Conservation (phyloP, 2,888 invertebrate species). For the Perithous albicinctus region DNA sequence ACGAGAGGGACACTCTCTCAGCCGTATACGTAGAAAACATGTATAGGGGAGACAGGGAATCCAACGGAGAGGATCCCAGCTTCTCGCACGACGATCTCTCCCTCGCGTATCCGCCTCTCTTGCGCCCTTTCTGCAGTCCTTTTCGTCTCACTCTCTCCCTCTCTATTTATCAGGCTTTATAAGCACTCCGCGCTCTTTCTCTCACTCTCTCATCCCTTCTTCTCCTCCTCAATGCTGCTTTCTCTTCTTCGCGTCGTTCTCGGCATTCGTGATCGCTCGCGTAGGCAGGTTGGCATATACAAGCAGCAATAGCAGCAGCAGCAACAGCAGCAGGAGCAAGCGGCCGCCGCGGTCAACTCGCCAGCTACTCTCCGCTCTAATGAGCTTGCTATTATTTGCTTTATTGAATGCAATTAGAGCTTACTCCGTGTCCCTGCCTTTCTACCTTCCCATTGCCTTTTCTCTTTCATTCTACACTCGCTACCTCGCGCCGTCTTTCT, state of each 20-base stretch:
- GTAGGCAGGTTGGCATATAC: slow-evolving; percentile 79
- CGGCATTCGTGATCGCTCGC: slow-evolving; percentile 68
- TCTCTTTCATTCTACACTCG: slow-evolving; percentile 33
- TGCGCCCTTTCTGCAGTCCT: slow-evolving; percentile 20
- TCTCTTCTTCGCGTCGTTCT: slow-evolving; percentile 56
- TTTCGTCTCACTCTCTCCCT: no score
- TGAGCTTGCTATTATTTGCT: slow-evolving; percentile 84
- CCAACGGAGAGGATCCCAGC: slow-evolving; percentile 32
- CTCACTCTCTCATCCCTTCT: slow-evolving; percentile 52
- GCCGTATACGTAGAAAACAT: slow-evolving; percentile 32
- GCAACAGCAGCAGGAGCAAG: slow-evolving; percentile 41
- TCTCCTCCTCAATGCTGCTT: slow-evolving; percentile 44
- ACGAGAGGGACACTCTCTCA: slow-evolving; percentile 26
- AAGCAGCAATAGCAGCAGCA: slow-evolving; percentile 62
- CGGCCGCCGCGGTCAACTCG: slow-evolving; percentile 76
- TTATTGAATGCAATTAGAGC: slow-evolving; percentile 84
- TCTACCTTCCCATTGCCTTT: slow-evolving; percentile 63
- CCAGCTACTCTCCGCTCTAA: slow-evolving; percentile 81
- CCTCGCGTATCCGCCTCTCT: slow-evolving; percentile 33
- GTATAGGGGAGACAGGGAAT: slow-evolving; percentile 11
- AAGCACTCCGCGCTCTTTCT: slow-evolving; percentile 34
- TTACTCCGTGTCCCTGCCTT: slow-evolving; percentile 80
- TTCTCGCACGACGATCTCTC: slow-evolving; percentile 45
- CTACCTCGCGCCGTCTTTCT: slow-evolving; percentile 27
- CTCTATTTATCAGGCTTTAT: neutral